A percentile compares a stretch with the other conserved stretches of the same genome.
Conservation (phyloP, 2,888 invertebrate species). For the Flexamia atlantica region DNA sequence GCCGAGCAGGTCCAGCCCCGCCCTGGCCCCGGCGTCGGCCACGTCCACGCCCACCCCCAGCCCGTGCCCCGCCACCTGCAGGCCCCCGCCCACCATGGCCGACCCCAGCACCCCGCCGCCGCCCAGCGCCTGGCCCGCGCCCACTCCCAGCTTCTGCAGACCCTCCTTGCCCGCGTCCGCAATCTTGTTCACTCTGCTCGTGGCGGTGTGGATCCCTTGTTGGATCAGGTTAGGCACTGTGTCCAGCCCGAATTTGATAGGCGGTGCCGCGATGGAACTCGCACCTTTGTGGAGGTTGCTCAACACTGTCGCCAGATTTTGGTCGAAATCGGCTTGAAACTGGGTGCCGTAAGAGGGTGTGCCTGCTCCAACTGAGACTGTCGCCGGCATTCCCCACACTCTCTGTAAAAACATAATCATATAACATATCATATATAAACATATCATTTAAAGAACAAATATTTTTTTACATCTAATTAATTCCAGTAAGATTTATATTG, state of each 20-base stretch:
- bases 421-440: no score
- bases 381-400: neutral
- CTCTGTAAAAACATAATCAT: no score
- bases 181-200: neutral
- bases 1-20: neutral
- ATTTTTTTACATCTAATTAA: no score
- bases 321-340: neutral
- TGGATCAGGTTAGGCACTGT: neutral
- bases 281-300: conserved; percentile 18
- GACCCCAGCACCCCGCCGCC: neutral
- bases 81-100: neutral
- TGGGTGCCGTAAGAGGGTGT: neutral
- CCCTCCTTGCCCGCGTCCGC: neutral
- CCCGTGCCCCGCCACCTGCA: conserved; percentile 8
- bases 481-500: no score
- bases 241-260: neutral
- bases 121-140: conserved; percentile 14
- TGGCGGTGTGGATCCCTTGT: neutral
- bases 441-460: no score
- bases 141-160: neutral
- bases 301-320: neutral
- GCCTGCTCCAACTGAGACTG: neutral
- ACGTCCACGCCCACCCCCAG: neutral
- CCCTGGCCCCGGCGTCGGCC: neutral
- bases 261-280: neutral